A percentile compares a stretch with the other conserved stretches of the same genome.
Evolutionary conservation across 1,140 invertebrate species (phyloP).

Genomic region (Aphaenogaster floridana): DNA sequence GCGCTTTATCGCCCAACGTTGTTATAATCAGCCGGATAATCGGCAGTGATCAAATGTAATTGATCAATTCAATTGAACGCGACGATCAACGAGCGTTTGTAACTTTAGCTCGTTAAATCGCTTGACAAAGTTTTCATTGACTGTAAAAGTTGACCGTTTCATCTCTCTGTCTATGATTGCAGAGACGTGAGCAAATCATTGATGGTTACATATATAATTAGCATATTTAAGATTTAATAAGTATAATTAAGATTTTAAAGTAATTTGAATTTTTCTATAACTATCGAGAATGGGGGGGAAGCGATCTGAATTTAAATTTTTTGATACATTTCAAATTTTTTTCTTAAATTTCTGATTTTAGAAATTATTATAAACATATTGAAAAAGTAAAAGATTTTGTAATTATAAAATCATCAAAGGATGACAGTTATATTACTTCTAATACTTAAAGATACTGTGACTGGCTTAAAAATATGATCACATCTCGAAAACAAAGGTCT

Average conservation of each 20-base stretch:
- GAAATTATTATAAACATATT: not conserved
- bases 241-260: not conserved
- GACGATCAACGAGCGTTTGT: not conserved
- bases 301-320: not conserved
- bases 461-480: not conserved
- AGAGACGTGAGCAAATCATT: not conserved
- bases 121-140: not conserved
- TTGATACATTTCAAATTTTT: not conserved
- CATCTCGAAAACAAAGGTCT: not conserved
- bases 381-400: not conserved
- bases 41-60: not conserved
- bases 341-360: not conserved
- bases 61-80: not conserved
- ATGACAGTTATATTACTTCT: not conserved
- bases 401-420: not conserved
- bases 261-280: not conserved
- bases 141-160: slow-evolving; percentile 18
- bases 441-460: not conserved
- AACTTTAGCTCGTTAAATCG: not conserved
- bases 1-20: slow-evolving; percentile 16
- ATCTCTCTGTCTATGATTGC: not conserved
- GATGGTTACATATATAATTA: too few species aligned
- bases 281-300: not conserved
- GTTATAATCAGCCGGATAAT: not conserved
- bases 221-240: not conserved